Base-by-base conservation (phyloP, 2,113 vertebrate species). In the Plestiodon gilberti region DNA sequence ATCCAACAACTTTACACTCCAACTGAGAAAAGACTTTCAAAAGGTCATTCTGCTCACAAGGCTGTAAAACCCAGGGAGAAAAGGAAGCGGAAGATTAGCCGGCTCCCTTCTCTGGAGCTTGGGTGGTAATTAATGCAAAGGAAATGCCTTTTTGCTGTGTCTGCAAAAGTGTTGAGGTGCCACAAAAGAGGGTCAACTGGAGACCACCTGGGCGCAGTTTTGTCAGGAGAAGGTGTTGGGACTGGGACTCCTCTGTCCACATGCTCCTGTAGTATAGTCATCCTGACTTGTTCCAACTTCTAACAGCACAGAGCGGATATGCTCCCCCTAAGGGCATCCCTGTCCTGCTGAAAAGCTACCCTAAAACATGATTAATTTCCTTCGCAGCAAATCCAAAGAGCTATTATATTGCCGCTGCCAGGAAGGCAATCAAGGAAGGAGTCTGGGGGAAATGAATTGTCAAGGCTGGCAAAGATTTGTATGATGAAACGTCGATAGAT, bases 401-500 rank as follows among this genome's bases (percentile, higher is more conserved):
- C 82, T 91, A 85, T 93, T 89, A 78, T 43, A 88, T 74, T 28
- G 78, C 40, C 17, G 64, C 30, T 64, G 78, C 84, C 89, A 89
- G 84, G 84, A 85, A 90, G 18, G 69, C 65, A 88, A 40, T 89
- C 80, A 89, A 73, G 78, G 88, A 85, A 91, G 84, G 65, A 88
- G 43, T 70, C 61, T 83, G 78, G 59, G 89, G 91, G 84, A 94
- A 95, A 93, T 89, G 61, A 90, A 87, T 92, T 94, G 89, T 92
- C 91, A 93, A 84, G 87, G 71, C 64, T 90, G 52, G 33, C 0
- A 0, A 83, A 61, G 88, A 78, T 91, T 89, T 88, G 77, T 89
- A 86, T 93, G 93, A 92, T 89, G 92, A 90, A 93, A 92, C 87
- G 86, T 91, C 93, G 93, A 81, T 91, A 83, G 91, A 85, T 89